Evolutionary conservation across 2,797 vertebrate species (phyloP).

Genomic region (Clarias fuscus): DNA sequence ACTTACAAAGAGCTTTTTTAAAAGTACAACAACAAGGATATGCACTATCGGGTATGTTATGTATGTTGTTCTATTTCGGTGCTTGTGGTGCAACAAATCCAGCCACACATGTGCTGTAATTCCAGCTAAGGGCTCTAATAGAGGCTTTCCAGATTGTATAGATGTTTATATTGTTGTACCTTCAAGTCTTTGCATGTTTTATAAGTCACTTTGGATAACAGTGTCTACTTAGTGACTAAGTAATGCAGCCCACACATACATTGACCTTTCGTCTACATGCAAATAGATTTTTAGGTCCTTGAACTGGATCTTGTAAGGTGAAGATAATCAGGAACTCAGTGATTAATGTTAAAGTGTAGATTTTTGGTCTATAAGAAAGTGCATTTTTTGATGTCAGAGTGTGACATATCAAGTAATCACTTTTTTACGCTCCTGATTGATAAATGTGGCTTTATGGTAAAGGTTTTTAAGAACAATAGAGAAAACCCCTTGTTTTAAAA

Average conservation of each 20-base stretch:
- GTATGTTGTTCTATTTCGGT: not conserved
- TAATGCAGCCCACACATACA: not conserved
- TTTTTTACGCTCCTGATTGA: too few species aligned
- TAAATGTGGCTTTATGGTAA: too few species aligned
- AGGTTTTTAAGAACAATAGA: too few species aligned
- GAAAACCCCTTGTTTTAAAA: too few species aligned
- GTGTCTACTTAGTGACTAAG: not conserved
- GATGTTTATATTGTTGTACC: not conserved
- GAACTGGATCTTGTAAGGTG: too few species aligned
- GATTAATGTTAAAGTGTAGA: too few species aligned
- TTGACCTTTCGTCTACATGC: too few species aligned
- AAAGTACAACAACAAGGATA: not conserved
- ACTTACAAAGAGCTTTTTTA: not conserved
- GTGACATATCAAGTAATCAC: too few species aligned
- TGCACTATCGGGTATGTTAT: not conserved
- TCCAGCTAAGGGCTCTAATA: not conserved
- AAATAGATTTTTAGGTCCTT: too few species aligned
- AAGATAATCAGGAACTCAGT: too few species aligned
- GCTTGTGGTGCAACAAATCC: not conserved
- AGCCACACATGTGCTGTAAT: not conserved
- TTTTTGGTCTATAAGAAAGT: too few species aligned
- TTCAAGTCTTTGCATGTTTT: not conserved
- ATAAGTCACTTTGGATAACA: not conserved
- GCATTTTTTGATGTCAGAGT: too few species aligned
- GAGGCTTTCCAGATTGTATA: not conserved